Percentiles rank a stretch among this genome's conserved stretches.
Conservation (phyloP, 1,140 invertebrate genomes). For the Ceratina calcarata region DNA sequence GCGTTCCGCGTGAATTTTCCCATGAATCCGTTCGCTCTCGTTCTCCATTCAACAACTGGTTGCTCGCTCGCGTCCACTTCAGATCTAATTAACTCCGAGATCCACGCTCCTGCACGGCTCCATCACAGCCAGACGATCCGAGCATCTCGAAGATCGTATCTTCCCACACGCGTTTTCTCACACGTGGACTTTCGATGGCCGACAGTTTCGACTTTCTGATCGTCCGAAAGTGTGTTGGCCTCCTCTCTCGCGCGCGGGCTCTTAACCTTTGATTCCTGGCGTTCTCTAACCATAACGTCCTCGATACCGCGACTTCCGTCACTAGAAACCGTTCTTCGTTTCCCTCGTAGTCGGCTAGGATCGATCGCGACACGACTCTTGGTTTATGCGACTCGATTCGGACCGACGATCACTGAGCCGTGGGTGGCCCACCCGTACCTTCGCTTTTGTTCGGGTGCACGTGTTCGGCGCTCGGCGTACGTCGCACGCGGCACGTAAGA, state of each 20-base stretch:
- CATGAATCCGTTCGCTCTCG: slow-evolving; percentile 40
- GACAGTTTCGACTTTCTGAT: slow-evolving; percentile 22
- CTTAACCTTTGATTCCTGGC: slow-evolving; percentile 27
- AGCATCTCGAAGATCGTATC: background rate
- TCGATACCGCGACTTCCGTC: slow-evolving; percentile 1
- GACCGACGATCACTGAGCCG: no score
- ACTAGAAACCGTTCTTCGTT: background rate
- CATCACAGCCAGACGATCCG: background rate
- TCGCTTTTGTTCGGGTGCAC: slow-evolving; percentile 45
- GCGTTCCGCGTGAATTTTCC: slow-evolving; percentile 37
- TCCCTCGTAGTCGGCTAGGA: no score
- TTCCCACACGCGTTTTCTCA: background rate
- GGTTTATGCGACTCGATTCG: background rate
- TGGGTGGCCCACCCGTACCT: background rate
- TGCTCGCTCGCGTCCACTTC: background rate
- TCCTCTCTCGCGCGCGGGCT: slow-evolving; percentile 1
- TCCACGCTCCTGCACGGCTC: no score
- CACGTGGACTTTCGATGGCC: slow-evolving; percentile 26
- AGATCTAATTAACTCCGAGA: slow-evolving; percentile 2
- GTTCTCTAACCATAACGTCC: slow-evolving; percentile 36
- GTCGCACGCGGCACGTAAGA: background rate
- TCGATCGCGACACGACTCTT: background rate
- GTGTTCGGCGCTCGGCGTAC: background rate
- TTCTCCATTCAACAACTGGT: background rate
- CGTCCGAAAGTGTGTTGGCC: slow-evolving; percentile 28